Conservation (phyloP, 2,797 vertebrate genomes). For the Mormyrus proboscirostris region DNA sequence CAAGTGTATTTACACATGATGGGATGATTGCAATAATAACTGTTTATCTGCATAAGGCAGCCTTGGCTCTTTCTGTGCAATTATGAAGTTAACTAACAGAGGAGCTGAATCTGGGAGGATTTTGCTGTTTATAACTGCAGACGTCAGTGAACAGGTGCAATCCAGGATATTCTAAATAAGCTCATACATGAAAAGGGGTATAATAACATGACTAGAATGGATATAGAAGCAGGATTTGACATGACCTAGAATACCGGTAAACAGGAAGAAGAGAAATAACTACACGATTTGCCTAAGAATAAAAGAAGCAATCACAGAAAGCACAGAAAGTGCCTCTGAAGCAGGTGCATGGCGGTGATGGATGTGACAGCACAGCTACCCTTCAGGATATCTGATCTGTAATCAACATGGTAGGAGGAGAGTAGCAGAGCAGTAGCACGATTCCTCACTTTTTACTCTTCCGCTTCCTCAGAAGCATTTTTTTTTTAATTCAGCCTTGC, state of each 20-base stretch:
- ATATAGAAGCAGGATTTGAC: not conserved
- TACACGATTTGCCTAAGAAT: not conserved
- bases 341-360: not conserved
- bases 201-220: not conserved
- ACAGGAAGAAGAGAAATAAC: not conserved
- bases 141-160: not conserved
- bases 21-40: constrained; percentile 7
- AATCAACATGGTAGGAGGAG: not conserved
- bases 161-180: not conserved
- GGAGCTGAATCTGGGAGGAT: not conserved
- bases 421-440: not conserved
- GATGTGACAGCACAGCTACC: constrained; percentile 4
- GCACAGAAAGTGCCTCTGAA: not conserved
- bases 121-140: not conserved
- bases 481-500: not conserved
- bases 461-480: not conserved
- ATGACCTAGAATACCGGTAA: not conserved
- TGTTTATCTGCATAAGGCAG: not conserved
- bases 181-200: not conserved
- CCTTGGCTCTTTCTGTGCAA: not conserved
- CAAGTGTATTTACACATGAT: not conserved
- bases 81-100: not conserved
- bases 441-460: not conserved
- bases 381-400: not conserved
- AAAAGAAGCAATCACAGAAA: not conserved